These are phyloP conservation scores for Ochotona princeps DNA, from an alignment of 2,113 vertebrate species.

Conservation along the genomic window DNA sequence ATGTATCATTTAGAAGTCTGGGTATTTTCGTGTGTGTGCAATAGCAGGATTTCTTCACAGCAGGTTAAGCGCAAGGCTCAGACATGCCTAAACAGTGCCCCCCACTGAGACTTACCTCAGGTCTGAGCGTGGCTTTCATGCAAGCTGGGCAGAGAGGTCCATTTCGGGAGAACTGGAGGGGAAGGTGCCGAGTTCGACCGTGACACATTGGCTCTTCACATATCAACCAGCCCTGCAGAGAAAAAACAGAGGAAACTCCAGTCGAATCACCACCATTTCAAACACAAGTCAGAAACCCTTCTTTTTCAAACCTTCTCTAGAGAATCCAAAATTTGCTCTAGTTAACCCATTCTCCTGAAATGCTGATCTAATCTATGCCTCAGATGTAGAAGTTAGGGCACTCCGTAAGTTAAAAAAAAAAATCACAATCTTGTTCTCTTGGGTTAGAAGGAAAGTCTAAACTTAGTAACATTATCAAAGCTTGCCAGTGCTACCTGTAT, in stretches of 20 bases:
- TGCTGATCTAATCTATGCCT: conserved; percentile 12
- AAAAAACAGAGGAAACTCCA: conserved; percentile 22
- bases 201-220: conserved; percentile 97
- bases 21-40: not conserved
- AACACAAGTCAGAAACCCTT: conserved; percentile 3
- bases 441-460: conserved; percentile 11
- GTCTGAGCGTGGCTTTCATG: conserved; percentile 90
- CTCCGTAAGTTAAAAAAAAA: not conserved
- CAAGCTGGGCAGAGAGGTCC: conserved; percentile 95
- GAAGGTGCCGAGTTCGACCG: conserved; percentile 92
- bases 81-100: not conserved
- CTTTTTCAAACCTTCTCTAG: conserved; percentile 2
- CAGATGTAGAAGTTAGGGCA: conserved; percentile 49
- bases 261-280: not conserved
- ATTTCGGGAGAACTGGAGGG: conserved; percentile 92
- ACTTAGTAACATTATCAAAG: not conserved
- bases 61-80: conserved; percentile 4
- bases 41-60: not conserved
- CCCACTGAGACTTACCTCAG: conserved; percentile 87
- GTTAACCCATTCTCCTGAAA: not conserved
- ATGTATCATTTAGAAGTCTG: conserved; percentile 23
- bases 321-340: conserved; percentile 20
- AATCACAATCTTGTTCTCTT: not conserved
- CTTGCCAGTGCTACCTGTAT: not conserved
- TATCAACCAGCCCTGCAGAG: conserved; percentile 93